Evolutionary conservation across 2,797 vertebrate species (phyloP), one percentile per base, ranked within the genome.

Genomic region (Argentina silus): DNA sequence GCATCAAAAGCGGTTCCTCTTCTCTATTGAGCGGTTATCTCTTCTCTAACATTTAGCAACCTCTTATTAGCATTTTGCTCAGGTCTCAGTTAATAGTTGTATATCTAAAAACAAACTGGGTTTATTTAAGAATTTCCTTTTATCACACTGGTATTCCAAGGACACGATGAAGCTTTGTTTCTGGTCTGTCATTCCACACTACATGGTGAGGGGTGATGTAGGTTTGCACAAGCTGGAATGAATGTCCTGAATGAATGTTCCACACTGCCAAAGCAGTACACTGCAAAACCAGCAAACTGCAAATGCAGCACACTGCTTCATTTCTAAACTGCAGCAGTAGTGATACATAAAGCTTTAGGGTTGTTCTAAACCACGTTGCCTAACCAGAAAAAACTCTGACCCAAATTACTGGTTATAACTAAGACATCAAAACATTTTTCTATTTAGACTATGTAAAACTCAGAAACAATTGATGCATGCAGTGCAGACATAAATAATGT

Each of bases 1-100:
- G 27, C 74, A 57, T 43, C 69, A 76, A 55, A 77, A 69, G 63
- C 47, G 10, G 48, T 73, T 74, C 68, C 70, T 56, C 42, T 63
- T 15, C 61, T 14, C 61, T 63, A 14, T 43, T 63, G 12, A 62
- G 23, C 60, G 3, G 23, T n/a, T 14, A 12, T 5, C 5, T 1
- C 7, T 43, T 5, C 5, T 9, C 42, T 3, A 27, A 43, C 12
- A 42, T 14, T 11, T 12, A n/a, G 11, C 10, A 19, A 7, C 36
- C 61, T 63, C 27, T 36, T 36, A n/a, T 63, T 63, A 63, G 61
- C 61, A 6, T 44, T 36, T 6, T 0, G 19, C 27, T 44, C 0
- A 11, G 0, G 14, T n/a, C 14, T 1, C 14, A 6, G 36, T 12
- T 11, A 0, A 7, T 17, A 6, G 53, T 55, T 55, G 27, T 36